These are phyloP conservation scores for Bactericera cockerelli DNA, from an alignment of 1,140 invertebrate genomes.

Conservation along the genomic window DNA sequence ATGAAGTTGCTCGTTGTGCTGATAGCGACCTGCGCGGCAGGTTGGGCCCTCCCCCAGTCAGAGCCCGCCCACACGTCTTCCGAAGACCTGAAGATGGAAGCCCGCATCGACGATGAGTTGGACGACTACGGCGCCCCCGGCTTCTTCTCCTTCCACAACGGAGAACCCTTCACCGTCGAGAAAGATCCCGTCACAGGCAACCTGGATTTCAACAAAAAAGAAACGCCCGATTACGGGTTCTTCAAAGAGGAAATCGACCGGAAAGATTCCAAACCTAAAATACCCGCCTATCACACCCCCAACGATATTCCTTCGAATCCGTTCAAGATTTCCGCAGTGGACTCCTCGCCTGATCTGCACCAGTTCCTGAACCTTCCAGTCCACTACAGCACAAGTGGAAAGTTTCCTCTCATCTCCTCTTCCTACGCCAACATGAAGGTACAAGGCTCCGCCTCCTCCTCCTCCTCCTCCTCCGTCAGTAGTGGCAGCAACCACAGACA, in stretches of 20 bases:
- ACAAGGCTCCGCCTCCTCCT: slow-evolving; percentile 40
- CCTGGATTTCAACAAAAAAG: slow-evolving; percentile 24
- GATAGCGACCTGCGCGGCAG: neutral
- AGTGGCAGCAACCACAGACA: slow-evolving; percentile 41
- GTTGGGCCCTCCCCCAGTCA: neutral
- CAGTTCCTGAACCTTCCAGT: slow-evolving; percentile 52
- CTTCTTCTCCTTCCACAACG: slow-evolving; percentile 41
- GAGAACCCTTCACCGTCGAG: slow-evolving; percentile 49
- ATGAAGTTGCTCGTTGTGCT: neutral
- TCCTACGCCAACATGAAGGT: slow-evolving; percentile 56
- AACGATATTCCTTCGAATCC: slow-evolving; percentile 32
- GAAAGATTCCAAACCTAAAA: slow-evolving; percentile 30
- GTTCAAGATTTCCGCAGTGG: slow-evolving; percentile 30
- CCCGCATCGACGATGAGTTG: neutral
- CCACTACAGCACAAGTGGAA: slow-evolving; percentile 41
- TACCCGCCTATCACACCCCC: slow-evolving; percentile 25
- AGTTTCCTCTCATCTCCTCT: slow-evolving; percentile 48
- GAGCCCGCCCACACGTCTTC: neutral
- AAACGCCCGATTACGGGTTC: slow-evolving; percentile 18
- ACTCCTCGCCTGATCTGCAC: slow-evolving; percentile 36
- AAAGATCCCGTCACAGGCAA: slow-evolving; percentile 49
- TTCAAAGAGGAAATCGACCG: slow-evolving; percentile 26
- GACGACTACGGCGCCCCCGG: slow-evolving; percentile 19
- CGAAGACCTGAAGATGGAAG: neutral
- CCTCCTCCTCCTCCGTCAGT: slow-evolving; percentile 23